Base-by-base conservation (phyloP, 2,113 vertebrate genomes). In the Microtus richardsoni region DNA sequence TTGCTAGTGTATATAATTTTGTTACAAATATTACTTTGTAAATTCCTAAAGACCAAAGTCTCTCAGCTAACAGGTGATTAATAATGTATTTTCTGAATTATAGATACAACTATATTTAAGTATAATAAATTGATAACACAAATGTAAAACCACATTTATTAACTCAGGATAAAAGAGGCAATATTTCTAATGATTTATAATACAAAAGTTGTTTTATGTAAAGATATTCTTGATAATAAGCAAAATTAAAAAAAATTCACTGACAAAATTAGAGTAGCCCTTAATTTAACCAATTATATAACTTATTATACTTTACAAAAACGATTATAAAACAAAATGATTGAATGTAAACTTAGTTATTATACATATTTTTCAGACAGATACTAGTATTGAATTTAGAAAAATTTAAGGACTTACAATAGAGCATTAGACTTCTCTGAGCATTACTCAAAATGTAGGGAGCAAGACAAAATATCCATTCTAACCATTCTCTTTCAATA, bases 1-100 rank as follows among this genome's bases (percentile, higher is more conserved):
- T 93, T 97, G 21, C 21, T 89, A 52, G 3, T 66, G 70, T 85
- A n/a, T 89, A 74, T 73, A 96, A 33, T 88, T 96, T 95, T 92
- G 28, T 39, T 97, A 44, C 80, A 96, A 54, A 71, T 93, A 77
- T 10, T 95, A 95, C 93, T 88, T 94, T 92, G 88, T 86, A 11
- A n/a, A 26, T 6, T 97, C 82, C 78, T 91, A 7, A 91, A 96
- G 82, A 74, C 12, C 12, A 28, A 74, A 13, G 10, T 1, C 9
- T 79, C 80, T 28, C 91, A 96, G 17, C 52, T 66, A 6, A 97
- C 92, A 30, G 28, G 0, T 0, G 93, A 97, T 33, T n/a, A 96
- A 70, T 30, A 47, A 21, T 0, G 75, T 73, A 4, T 62, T 94
- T 21, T 97, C 24, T 93, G 8, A n/a, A 22, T 92, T 75, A 13